Conservation (phyloP, 2,888 invertebrate species). For the Exephanes ischioxanthus region DNA sequence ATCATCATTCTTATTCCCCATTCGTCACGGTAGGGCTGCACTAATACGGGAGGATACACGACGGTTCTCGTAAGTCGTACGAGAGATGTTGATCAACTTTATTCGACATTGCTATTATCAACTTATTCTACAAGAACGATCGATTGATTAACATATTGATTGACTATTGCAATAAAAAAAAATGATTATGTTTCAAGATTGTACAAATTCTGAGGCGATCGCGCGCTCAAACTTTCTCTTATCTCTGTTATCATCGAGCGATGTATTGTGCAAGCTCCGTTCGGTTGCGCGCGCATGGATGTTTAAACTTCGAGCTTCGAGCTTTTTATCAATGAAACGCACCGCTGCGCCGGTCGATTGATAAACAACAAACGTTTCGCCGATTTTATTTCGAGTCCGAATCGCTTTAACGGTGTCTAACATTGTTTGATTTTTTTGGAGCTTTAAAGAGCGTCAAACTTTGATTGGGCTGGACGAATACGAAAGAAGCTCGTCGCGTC, state of each 20-base stretch:
- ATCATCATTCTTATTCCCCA: constrained; percentile 47
- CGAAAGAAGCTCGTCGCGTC: background rate
- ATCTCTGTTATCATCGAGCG: background rate
- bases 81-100: background rate
- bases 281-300: constrained; percentile 25
- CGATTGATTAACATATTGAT: background rate
- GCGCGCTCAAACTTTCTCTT: background rate
- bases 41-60: background rate
- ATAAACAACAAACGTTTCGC: background rate
- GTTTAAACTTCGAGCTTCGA: constrained; percentile 6
- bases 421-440: background rate
- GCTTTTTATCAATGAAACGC: constrained; percentile 4
- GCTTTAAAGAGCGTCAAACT: background rate
- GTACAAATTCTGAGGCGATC: background rate
- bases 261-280: background rate
- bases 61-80: background rate
- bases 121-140: background rate
- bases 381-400: background rate
- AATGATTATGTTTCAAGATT: background rate
- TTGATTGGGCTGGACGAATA: background rate
- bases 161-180: background rate
- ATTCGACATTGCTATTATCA: no score
- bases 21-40: constrained; percentile 33
- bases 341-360: background rate
- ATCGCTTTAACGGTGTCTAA: background rate